Conservation (phyloP, 2,888 invertebrate species). For the Chaetoderma sp. region DNA sequence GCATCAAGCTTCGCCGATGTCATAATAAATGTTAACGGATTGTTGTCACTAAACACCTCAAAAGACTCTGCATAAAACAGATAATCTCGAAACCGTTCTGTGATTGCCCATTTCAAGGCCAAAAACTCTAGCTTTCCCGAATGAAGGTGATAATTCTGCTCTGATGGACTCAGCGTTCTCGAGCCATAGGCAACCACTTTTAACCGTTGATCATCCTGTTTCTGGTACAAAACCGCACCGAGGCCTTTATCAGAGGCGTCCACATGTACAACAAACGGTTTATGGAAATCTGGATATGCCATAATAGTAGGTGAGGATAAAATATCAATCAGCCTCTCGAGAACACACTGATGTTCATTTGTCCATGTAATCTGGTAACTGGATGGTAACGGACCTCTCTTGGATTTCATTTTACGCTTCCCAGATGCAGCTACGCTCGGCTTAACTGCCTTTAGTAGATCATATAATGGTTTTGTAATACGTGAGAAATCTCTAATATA, state of each 20-base stretch:
- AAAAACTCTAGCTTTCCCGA: too few species aligned
- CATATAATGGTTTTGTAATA: too few species aligned
- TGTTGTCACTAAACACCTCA: slow-evolving; percentile 7
- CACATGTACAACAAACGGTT: slow-evolving; percentile 25
- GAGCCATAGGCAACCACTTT: slow-evolving; percentile 24
- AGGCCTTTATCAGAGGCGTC: slow-evolving; percentile 23
- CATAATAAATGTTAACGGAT: slow-evolving; percentile 19
- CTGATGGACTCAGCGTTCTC: slow-evolving; percentile 9
- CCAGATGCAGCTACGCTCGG: too few species aligned
- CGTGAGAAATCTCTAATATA: too few species aligned
- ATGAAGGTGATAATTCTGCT: slow-evolving; percentile 23
- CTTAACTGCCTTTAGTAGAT: too few species aligned
- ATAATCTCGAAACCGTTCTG: slow-evolving; percentile 23
- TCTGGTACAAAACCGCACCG: slow-evolving; percentile 33
- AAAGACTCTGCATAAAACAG: slow-evolving; percentile 6
- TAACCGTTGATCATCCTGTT: slow-evolving; percentile 6
- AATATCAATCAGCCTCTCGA: slow-evolving; percentile 10
- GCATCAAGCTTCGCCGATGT: slow-evolving; percentile 26
- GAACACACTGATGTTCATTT: slow-evolving; percentile 9
- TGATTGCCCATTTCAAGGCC: too few species aligned
- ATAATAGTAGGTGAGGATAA: slow-evolving; percentile 24
- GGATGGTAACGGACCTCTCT: slow-evolving; percentile 8
- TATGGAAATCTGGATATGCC: slow-evolving; percentile 19
- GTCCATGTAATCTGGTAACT: neutral
- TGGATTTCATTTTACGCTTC: neutral